phyloP scores from a whole-genome alignment of 2,113 vertebrate species.

The Hypocryptadius cinnamomeus region DNA sequence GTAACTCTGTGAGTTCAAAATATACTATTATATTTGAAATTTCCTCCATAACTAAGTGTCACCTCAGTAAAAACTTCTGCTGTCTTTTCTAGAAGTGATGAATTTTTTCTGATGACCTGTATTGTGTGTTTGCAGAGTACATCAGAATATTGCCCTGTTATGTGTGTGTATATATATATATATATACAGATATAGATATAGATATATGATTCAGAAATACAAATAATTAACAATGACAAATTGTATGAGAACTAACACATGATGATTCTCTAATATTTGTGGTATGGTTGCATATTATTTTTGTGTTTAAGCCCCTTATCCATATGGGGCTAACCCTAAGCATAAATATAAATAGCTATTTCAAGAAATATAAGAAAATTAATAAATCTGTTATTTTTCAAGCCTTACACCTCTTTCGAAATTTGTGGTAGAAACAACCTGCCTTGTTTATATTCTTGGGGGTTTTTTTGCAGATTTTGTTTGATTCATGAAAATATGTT shows the following conservation, averaged over 20 bases:
- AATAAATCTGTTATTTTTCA: neutral
- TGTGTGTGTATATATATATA: neutral
- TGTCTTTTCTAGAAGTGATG: neutral
- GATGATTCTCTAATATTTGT: neutral
- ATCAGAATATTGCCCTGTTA: neutral
- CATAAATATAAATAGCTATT: neutral
- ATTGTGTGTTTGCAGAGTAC: neutral
- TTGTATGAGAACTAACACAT: neutral
- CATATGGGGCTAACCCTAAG: neutral
- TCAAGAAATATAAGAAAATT: neutral
- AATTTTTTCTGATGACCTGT: neutral
- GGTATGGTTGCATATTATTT: neutral
- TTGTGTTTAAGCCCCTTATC: neutral
- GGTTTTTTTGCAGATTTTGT: neutral
- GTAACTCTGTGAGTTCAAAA: neutral
- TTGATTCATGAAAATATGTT: neutral
- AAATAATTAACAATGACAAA: neutral
- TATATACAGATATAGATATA: neutral
- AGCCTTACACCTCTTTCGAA: neutral
- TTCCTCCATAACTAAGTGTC: neutral
- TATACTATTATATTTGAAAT: neutral
- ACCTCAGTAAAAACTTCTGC: neutral
- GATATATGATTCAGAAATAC: neutral
- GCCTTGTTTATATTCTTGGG: accelerated
- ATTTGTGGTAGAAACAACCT: neutral